Evolutionary conservation across 2,113 vertebrate species (phyloP).

Genomic region (Atlantisia rogersi): DNA sequence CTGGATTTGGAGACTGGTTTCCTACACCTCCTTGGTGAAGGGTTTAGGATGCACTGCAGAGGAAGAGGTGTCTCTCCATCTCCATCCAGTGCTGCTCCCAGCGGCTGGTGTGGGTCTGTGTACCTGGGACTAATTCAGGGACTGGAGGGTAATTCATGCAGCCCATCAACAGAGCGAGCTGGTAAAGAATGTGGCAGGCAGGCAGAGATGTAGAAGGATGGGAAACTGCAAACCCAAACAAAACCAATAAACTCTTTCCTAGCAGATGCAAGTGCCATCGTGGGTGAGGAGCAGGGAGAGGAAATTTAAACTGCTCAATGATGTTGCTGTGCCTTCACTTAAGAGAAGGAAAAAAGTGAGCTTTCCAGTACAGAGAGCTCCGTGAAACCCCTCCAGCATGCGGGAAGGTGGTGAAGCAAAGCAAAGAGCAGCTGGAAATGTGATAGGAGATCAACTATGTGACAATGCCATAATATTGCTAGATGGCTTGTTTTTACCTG

Average conservation of each 20-base stretch:
- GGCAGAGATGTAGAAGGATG: background rate
- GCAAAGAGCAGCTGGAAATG: background rate
- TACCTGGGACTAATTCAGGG: fast-evolving
- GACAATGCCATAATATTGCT: background rate
- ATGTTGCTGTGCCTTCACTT: background rate
- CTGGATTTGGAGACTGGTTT: background rate
- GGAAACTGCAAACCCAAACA: background rate
- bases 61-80: background rate
- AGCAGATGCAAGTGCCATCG: background rate
- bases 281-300: background rate
- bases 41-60: background rate
- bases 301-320: background rate
- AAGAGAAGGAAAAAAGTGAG: background rate
- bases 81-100: background rate
- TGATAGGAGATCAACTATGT: background rate
- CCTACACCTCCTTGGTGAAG: background rate
- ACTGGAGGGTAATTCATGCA: background rate
- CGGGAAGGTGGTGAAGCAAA: background rate
- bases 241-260: background rate
- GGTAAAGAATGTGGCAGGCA: background rate
- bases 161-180: background rate
- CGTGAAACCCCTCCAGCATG: background rate
- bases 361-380: background rate
- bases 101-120: background rate
- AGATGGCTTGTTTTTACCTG: background rate